These are phyloP conservation scores for Hydraecia micacea DNA, from an alignment of 2,888 invertebrate genomes.

Conservation along the genomic window DNA sequence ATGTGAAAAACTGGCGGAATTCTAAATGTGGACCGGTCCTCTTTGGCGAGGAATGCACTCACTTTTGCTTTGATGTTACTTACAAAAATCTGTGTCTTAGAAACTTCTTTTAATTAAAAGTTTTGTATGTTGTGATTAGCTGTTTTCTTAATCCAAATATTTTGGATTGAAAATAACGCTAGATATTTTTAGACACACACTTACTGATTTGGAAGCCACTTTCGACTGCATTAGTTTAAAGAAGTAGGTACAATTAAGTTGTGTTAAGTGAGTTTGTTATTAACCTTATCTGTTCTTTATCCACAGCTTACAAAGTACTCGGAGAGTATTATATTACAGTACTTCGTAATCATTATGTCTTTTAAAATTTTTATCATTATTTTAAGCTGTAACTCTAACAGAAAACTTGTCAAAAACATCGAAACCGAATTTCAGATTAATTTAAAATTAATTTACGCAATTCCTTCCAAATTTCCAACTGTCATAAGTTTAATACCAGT, in stretches of 20 bases:
- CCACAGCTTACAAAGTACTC: neutral
- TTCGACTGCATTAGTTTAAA: conserved; percentile 22
- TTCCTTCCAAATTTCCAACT: neutral
- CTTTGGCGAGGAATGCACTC: conserved; percentile 67
- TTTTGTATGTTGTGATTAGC: neutral
- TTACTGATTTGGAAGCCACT: conserved; percentile 10
- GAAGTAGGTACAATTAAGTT: no score
- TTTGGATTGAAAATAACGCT: conserved; percentile 13
- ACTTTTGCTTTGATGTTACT: conserved; percentile 62
- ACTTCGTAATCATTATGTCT: no score
- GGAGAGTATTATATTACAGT: no score
- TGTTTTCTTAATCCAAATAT: conserved; percentile 35
- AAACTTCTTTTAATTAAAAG: conserved; percentile 3
- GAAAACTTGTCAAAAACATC: neutral
- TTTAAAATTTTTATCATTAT: neutral
- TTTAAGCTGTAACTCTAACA: neutral
- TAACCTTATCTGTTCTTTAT: conserved; percentile 9
- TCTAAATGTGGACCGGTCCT: conserved; percentile 70
- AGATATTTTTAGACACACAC: conserved; percentile 23
- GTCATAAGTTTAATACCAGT: neutral
- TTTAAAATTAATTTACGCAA: neutral
- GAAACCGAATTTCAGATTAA: neutral
- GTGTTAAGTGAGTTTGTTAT: conserved; percentile 6
- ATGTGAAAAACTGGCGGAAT: conserved; percentile 81
- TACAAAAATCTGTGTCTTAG: conserved; percentile 11